Conservation (phyloP, 2,888 invertebrate species). For the Hanleya hanleyi region DNA sequence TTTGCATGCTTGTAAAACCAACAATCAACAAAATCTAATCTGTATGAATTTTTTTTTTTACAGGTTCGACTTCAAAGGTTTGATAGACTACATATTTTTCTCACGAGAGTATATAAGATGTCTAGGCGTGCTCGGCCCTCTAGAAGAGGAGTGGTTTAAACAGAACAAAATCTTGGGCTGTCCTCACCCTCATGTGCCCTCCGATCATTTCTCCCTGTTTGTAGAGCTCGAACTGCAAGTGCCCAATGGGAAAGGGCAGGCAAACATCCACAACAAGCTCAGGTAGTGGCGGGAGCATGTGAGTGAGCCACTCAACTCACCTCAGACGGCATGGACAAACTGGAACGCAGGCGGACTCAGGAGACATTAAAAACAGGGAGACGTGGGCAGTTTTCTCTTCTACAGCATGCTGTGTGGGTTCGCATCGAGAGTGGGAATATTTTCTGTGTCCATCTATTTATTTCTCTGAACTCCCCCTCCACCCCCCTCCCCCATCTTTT, state of each 20-base stretch:
- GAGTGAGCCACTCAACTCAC: too few species aligned
- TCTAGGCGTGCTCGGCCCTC: slow-evolving; percentile 93
- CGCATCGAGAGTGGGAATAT: too few species aligned
- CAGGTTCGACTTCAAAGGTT: slow-evolving; percentile 99
- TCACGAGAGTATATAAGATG: slow-evolving; percentile 96
- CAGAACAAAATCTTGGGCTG: slow-evolving; percentile 98
- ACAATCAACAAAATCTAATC: too few species aligned
- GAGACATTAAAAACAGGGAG: too few species aligned
- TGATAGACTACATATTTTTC: slow-evolving; percentile 99
- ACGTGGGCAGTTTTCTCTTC: too few species aligned
- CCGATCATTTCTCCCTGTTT: slow-evolving; percentile 75
- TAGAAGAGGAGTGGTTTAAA: slow-evolving; percentile 84
- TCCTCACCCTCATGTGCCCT: slow-evolving; percentile 97
- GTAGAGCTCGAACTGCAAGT: slow-evolving; percentile 71
- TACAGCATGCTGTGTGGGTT: too few species aligned
- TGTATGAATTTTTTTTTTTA: slow-evolving; percentile 59
- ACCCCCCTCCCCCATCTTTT: too few species aligned
- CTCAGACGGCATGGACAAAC: too few species aligned
- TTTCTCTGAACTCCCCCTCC: too few species aligned
- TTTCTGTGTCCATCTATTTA: too few species aligned
- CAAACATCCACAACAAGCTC: not conserved
- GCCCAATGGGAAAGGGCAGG: not conserved
- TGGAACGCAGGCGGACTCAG: too few species aligned
- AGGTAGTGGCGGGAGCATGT: not conserved
- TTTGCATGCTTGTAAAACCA: too few species aligned